Evolutionary conservation across 2,797 vertebrate species (phyloP), one percentile per base, ranked within the genome.

Genomic region (Syncerus caffer): DNA sequence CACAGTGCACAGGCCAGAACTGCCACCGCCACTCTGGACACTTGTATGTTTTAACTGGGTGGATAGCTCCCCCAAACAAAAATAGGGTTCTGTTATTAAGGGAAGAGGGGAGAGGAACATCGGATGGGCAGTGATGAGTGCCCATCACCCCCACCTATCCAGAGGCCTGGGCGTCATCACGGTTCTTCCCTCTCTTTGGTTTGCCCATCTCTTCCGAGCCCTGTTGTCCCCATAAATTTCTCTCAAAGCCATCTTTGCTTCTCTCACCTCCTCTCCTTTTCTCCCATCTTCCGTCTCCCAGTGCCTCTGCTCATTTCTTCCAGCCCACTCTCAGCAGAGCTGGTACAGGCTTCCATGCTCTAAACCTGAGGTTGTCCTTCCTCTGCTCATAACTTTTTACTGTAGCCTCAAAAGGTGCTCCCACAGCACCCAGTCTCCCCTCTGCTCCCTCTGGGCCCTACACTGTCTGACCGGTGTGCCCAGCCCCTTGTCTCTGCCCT

Each of bases 171-270:
- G 21, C 16, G 3, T 38, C 50, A 5, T 11, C 47, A 3, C 1
- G 0, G 1, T 8, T 50, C 34, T 71, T 7, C 51, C 25, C 9
- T 21, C 25, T 45, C n/a, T 23, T 29, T 50, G 14, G 0, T 38
- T 50, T 38, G 19, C 21, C n/a, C 31, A 4, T 15, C 15, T 83
- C 64, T 71, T 80, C 74, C 6, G 4, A 50, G 11, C 34, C 57
- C 76, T 50, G 11, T 8, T 62, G 29, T 0, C 31, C 10, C 60
- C 76, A 38, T 55, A 17, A 38, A 31, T 82, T 60, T 89, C 67
- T 58, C 60, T 71, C 11, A 23, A 82, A 34, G 71, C 55, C 62
- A 1, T 16, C 47, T 96, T 79, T 94, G 34, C 53, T 19, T 67
- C 90, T 64, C 38, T 38, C 6, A 7, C 29, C 14, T 29, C 23